Evolutionary conservation across 2,888 invertebrate genomes (phyloP).

Genomic region (Lacanobia wlatinum): DNA sequence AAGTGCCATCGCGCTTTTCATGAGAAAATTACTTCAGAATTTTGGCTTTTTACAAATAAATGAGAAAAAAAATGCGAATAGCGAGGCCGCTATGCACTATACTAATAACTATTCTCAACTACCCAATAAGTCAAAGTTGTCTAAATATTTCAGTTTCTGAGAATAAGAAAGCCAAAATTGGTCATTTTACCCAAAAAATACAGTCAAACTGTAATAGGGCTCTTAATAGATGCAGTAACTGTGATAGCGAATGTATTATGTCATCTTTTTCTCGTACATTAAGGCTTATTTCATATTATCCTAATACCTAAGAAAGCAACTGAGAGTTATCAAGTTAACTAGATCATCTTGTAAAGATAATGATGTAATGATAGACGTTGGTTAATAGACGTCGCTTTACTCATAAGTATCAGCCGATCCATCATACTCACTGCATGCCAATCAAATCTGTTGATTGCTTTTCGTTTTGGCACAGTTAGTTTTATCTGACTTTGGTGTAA

Average conservation of each 20-base stretch:
- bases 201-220: too few relatives aligned
- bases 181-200: too few relatives aligned
- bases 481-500: neutral
- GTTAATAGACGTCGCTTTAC: slow-evolving; percentile 23
- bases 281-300: neutral
- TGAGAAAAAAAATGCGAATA: too few relatives aligned
- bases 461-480: neutral
- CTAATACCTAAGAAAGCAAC: neutral
- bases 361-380: slow-evolving; percentile 3
- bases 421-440: slow-evolving; percentile 51
- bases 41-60: too few relatives aligned
- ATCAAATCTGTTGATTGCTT: slow-evolving; percentile 43
- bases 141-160: too few relatives aligned
- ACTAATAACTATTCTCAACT: too few relatives aligned
- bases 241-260: too few relatives aligned
- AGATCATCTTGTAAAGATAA: neutral
- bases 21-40: too few relatives aligned
- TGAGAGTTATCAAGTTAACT: slow-evolving; percentile 19
- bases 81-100: too few relatives aligned
- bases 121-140: too few relatives aligned
- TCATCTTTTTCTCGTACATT: neutral
- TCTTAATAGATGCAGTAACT: neutral
- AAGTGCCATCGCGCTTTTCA: too few relatives aligned
- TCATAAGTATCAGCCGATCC: slow-evolving; percentile 51
- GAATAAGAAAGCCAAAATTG: too few relatives aligned